phyloP scores from a whole-genome alignment of 1,140 invertebrate genomes.

The Whitmania pigra region DNA sequence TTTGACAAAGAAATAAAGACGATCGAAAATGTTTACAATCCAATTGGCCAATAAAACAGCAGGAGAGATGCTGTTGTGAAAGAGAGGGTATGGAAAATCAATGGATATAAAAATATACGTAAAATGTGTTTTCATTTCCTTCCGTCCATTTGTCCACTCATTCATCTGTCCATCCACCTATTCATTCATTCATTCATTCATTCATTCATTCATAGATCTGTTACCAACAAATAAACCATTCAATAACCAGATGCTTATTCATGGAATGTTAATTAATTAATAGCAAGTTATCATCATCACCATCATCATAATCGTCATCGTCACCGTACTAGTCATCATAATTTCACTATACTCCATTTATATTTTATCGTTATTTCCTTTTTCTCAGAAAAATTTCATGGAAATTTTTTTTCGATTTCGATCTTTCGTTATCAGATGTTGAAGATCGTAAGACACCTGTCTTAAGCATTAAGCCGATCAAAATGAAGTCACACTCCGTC shows the following conservation, averaged over 20 bases:
- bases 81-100: neutral
- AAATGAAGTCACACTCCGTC: no score
- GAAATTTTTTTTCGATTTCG: no score
- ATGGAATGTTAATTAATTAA: neutral
- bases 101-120: conserved; percentile 6
- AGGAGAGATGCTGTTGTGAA: no score
- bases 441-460: no score
- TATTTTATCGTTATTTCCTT: no score
- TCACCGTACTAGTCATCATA: neutral
- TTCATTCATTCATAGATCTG: neutral
- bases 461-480: no score
- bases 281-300: neutral
- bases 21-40: no score
- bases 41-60: no score
- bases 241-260: no score
- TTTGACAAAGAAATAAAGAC: no score
- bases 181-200: neutral
- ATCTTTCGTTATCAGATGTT: no score
- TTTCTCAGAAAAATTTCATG: no score
- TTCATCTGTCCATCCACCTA: neutral
- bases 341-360: neutral
- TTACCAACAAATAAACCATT: neutral
- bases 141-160: neutral
- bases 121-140: neutral
- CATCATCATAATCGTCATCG: conserved; percentile 1